Percentiles rank a stretch among this genome's conserved stretches.
Evolutionary conservation across 2,113 vertebrate species (phyloP).

Genomic region (Sylvia atricapilla): DNA sequence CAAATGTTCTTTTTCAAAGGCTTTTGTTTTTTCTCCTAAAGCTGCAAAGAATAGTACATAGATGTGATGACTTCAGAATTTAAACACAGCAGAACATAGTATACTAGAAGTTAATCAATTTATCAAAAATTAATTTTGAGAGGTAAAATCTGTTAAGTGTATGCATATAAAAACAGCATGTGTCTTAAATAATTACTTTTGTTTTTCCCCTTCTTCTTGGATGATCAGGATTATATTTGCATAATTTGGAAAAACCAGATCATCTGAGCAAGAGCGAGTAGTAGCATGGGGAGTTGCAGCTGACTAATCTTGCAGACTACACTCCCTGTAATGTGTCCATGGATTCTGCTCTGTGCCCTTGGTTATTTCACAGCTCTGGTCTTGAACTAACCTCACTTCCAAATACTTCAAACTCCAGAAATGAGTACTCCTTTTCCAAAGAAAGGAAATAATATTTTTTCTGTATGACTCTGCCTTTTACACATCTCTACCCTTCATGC

Average conservation of each 20-base stretch:
- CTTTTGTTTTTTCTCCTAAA: background rate
- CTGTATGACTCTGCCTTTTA: background rate
- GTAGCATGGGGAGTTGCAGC: background rate
- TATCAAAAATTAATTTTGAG: background rate
- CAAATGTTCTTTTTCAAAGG: background rate
- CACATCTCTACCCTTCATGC: background rate
- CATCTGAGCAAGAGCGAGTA: background rate
- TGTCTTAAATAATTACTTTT: background rate
- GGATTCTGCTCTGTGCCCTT: background rate
- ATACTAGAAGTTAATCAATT: background rate
- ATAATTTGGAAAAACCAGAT: background rate
- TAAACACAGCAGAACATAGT: background rate
- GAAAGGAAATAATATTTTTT: background rate
- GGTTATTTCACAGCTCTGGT: background rate
- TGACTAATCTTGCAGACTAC: background rate
- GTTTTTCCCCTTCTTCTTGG: background rate
- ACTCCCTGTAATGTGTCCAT: accelerated
- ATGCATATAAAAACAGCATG: background rate
- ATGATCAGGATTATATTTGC: background rate
- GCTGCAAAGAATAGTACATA: background rate
- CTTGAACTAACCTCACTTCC: background rate
- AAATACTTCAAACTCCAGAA: background rate
- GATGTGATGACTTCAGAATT: background rate
- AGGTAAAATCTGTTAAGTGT: background rate
- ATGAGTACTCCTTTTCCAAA: constrained; percentile 15